Evolutionary conservation across 2,888 invertebrate species (phyloP).

Genomic region (Stegana nigrithorax): DNA sequence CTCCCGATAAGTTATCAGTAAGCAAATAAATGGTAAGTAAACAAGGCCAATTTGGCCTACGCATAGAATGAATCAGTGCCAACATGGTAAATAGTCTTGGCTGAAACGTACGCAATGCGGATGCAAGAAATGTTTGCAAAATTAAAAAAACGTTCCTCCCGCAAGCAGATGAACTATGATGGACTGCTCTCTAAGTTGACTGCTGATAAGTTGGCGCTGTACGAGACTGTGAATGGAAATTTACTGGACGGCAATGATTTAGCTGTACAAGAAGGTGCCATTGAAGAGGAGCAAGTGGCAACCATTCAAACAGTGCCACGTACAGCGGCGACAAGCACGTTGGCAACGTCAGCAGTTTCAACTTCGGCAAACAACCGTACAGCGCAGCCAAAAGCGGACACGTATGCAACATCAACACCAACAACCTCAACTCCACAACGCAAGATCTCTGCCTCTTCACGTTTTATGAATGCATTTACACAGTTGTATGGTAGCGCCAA

Average conservation of each 20-base stretch:
- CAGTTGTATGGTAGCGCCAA: constrained; percentile 60
- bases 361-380: constrained; percentile 34
- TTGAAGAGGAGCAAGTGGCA: constrained; percentile 61
- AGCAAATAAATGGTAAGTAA: constrained; percentile 62
- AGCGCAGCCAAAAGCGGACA: constrained; percentile 39
- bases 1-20: constrained; percentile 48
- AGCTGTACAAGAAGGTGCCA: constrained; percentile 47
- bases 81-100: constrained; percentile 12
- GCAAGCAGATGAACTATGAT: constrained; percentile 67
- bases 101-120: not conserved
- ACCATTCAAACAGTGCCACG: constrained; percentile 55
- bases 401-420: constrained; percentile 33
- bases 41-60: constrained; percentile 38
- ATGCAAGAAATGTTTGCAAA: not conserved
- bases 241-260: constrained; percentile 29
- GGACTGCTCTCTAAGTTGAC: constrained; percentile 65
- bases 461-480: constrained; percentile 67
- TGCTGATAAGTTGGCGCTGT: constrained; percentile 62
- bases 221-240: constrained; percentile 34
- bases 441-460: constrained; percentile 67
- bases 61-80: constrained; percentile 45
- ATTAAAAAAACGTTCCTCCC: constrained; percentile 19
- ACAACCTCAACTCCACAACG: constrained; percentile 62
- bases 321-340: constrained; percentile 15
- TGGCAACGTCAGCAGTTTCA: constrained; percentile 33